phyloP scores from a whole-genome alignment of 2,888 invertebrate genomes.

The Nematopogon swammerdamellus region DNA sequence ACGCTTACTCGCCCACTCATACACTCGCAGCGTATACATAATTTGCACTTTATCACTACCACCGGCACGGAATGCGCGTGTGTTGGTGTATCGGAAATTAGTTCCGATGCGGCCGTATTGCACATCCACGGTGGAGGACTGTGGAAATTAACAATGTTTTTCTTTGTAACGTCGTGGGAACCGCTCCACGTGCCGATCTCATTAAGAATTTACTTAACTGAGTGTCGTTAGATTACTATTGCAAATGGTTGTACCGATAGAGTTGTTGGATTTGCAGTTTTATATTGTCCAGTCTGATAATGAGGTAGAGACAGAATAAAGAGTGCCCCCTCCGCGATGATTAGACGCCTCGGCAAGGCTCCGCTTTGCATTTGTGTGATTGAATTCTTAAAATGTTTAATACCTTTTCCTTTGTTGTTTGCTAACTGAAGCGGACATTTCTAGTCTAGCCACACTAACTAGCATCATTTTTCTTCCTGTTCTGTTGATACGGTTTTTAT shows the following conservation, averaged over 20 bases:
- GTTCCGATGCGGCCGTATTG: slow-evolving; percentile 29
- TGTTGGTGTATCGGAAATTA: slow-evolving; percentile 48
- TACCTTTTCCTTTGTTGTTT: too few species aligned
- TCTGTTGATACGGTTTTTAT: too few species aligned
- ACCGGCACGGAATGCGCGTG: slow-evolving; percentile 16
- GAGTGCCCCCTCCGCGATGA: too few species aligned
- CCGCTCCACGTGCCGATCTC: slow-evolving; percentile 32
- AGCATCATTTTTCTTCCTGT: too few species aligned
- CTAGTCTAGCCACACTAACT: too few species aligned
- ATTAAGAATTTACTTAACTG: slow-evolving; percentile 35
- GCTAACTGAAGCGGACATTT: too few species aligned
- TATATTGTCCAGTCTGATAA: neutral
- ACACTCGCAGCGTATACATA: slow-evolving; percentile 24
- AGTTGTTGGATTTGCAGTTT: neutral
- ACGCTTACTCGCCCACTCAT: slow-evolving; percentile 34
- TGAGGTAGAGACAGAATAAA: too few species aligned
- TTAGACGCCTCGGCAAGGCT: too few species aligned
- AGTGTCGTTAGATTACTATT: slow-evolving; percentile 15
- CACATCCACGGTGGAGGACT: slow-evolving; percentile 13
- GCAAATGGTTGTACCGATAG: neutral
- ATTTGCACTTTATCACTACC: slow-evolving; percentile 25
- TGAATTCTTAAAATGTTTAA: too few species aligned
- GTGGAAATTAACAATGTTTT: slow-evolving; percentile 40
- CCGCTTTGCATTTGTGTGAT: too few species aligned
- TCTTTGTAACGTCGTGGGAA: slow-evolving; percentile 39